A percentile compares a stretch with the other conserved stretches of the same genome.
Evolutionary conservation across 1,140 invertebrate species (phyloP).

Genomic region (Protaetia brevitarsis): DNA sequence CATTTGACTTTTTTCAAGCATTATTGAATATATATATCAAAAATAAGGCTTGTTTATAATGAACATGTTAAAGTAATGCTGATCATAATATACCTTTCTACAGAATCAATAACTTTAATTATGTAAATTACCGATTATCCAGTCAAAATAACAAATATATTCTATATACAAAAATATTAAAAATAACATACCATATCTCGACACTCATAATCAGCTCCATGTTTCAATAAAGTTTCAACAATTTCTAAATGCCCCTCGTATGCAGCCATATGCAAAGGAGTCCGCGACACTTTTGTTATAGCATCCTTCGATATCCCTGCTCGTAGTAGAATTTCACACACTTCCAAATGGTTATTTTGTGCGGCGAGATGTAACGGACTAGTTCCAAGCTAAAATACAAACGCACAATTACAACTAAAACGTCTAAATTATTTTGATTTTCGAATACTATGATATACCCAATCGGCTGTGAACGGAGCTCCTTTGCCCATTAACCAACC

Average conservation of each 20-base stretch:
- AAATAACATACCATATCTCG: conserved; percentile 73
- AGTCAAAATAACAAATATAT: background rate
- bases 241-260: conserved; percentile 81
- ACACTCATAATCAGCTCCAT: conserved; percentile 73
- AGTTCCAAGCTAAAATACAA: conserved; percentile 78
- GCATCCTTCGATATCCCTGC: conserved; percentile 85
- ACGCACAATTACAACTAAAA: background rate
- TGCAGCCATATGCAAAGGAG: conserved; percentile 83
- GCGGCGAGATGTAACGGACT: conserved; percentile 86
- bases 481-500: conserved; percentile 80
- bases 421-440: background rate
- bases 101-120: too few relatives aligned
- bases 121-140: too few relatives aligned
- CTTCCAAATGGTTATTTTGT: conserved; percentile 75
- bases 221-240: conserved; percentile 71
- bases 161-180: background rate
- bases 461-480: conserved; percentile 89
- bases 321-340: conserved; percentile 76
- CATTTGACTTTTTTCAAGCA: too few relatives aligned
- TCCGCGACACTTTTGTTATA: conserved; percentile 88
- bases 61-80: too few relatives aligned
- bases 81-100: too few relatives aligned
- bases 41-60: too few relatives aligned
- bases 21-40: too few relatives aligned
- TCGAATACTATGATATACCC: conserved; percentile 58